Conservation (phyloP, 2,797 vertebrate genomes). For the Nannoperca obscura region DNA sequence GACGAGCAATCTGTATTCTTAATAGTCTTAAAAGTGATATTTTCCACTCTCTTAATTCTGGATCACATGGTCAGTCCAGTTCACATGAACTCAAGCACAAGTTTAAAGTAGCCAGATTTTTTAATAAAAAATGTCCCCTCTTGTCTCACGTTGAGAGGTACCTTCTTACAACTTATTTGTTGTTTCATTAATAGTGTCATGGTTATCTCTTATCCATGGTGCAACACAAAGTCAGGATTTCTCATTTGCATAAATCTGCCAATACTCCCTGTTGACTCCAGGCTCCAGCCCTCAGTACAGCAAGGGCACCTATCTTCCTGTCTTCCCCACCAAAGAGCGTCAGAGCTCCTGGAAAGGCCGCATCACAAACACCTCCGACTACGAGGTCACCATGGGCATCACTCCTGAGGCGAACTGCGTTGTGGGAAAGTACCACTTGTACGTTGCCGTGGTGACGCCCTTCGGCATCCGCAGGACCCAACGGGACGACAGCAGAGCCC, state of each 20-base stretch:
- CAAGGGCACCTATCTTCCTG: slow-evolving; percentile 93
- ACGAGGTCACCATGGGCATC: slow-evolving; percentile 86
- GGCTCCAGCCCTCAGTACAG: slow-evolving; percentile 92
- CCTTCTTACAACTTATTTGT: not conserved
- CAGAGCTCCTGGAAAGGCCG: slow-evolving; percentile 88
- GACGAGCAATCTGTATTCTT: slow-evolving; percentile 35
- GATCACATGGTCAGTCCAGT: not conserved
- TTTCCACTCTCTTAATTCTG: not conserved
- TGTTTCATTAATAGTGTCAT: not conserved
- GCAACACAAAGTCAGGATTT: not conserved
- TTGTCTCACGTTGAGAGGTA: no score
- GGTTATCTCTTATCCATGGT: not conserved
- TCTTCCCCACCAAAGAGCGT: slow-evolving; percentile 82
- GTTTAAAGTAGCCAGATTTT: no score
- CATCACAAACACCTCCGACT: slow-evolving; percentile 76
- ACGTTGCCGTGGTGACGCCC: slow-evolving; percentile 90
- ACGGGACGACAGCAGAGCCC: slow-evolving; percentile 79
- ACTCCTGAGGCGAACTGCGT: slow-evolving; percentile 88
- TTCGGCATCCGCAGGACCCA: slow-evolving; percentile 90
- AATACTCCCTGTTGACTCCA: slow-evolving; percentile 50
- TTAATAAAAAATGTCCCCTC: not conserved
- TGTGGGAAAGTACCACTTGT: slow-evolving; percentile 93
- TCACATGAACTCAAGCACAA: not conserved
- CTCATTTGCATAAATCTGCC: not conserved
- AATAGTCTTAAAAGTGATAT: not conserved